phyloP scores from a whole-genome alignment of 2,113 vertebrate genomes.

The Opisthocomus hoazin region DNA sequence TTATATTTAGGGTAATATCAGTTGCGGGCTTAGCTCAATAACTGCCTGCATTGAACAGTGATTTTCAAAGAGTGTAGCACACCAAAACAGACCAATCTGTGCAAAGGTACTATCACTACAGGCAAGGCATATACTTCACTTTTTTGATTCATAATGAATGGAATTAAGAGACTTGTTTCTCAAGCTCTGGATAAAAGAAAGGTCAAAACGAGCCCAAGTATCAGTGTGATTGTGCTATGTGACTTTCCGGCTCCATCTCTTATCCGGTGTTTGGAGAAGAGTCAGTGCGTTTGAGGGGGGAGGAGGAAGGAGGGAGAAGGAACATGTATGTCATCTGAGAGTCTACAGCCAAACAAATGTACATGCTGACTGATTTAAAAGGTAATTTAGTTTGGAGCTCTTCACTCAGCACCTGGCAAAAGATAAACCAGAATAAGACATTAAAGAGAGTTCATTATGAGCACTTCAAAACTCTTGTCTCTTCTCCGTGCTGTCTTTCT shows the following conservation, averaged over 20 bases:
- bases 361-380: slow-evolving; percentile 45
- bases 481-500: not conserved
- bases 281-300: not conserved
- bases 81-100: not conserved
- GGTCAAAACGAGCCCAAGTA: not conserved
- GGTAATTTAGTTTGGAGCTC: slow-evolving; percentile 42
- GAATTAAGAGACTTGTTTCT: not conserved
- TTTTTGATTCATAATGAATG: not conserved
- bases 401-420: slow-evolving; percentile 56
- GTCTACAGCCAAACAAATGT: not conserved
- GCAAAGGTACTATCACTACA: not conserved
- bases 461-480: not conserved
- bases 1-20: not conserved
- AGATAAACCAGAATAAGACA: slow-evolving; percentile 43
- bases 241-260: not conserved
- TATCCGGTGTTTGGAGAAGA: not conserved
- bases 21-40: not conserved
- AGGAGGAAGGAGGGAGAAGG: not conserved
- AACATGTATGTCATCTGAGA: not conserved
- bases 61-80: not conserved
- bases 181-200: not conserved
- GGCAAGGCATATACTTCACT: not conserved
- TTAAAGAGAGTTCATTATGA: not conserved
- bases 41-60: not conserved
- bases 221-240: not conserved